Evolutionary conservation across 1,140 invertebrate genomes (phyloP).

Genomic region (Eciton burchellii): DNA sequence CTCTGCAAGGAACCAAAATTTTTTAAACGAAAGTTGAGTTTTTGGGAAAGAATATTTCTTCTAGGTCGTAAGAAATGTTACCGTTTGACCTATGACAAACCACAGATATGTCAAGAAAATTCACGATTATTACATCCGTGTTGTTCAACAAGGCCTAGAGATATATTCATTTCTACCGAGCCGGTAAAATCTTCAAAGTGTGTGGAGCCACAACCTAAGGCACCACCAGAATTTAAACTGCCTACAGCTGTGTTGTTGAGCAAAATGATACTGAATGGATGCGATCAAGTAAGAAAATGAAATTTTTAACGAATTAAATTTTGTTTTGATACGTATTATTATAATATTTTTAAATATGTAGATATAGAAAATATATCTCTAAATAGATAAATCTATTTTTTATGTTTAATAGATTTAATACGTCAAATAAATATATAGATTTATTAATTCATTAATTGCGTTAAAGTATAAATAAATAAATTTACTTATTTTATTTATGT

Average conservation of each 20-base stretch:
- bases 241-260: conserved; percentile 58
- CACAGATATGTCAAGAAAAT: conserved; percentile 49
- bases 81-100: background rate
- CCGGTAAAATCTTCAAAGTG: background rate
- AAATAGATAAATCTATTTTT: no score
- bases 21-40: background rate
- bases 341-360: no score
- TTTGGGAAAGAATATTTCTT: conserved; percentile 63
- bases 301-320: conserved; percentile 1
- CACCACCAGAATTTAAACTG: conserved; percentile 35
- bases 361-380: no score
- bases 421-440: no score
- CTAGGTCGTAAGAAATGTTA: conserved; percentile 38
- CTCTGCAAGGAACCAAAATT: conserved; percentile 36
- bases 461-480: no score
- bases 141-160: conserved; percentile 11
- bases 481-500: background rate
- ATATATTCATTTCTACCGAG: conserved; percentile 66
- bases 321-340: no score
- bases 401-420: no score
- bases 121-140: background rate
- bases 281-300: background rate
- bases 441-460: no score
- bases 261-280: background rate
- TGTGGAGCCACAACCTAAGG: conserved; percentile 56